Conservation (phyloP, 2,797 vertebrate genomes). For the Chiloscyllium punctatum region DNA sequence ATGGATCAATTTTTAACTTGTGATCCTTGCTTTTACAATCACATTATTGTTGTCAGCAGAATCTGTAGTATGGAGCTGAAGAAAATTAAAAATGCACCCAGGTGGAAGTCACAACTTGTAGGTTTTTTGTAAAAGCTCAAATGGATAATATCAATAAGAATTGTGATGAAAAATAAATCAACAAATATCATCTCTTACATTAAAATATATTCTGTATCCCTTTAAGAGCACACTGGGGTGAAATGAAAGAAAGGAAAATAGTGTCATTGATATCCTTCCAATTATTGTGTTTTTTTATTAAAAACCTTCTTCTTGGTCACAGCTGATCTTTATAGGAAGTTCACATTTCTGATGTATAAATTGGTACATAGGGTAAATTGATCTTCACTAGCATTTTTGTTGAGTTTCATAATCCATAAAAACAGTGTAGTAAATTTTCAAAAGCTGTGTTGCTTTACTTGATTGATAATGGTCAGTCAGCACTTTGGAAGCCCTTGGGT, state of each 20-base stretch:
- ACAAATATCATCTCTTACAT: not conserved
- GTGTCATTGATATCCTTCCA: not conserved
- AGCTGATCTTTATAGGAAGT: not conserved
- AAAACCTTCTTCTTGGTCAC: not conserved
- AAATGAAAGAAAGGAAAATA: not conserved
- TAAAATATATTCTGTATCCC: not conserved
- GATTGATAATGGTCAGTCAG: slow-evolving; percentile 15
- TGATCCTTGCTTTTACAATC: slow-evolving; percentile 18
- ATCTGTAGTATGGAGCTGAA: not conserved
- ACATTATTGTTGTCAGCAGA: not conserved
- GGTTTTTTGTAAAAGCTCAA: not conserved
- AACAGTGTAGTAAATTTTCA: not conserved
- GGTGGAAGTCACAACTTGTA: slow-evolving; percentile 10
- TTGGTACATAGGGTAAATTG: slow-evolving; percentile 5
- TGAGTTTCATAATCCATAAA: not conserved
- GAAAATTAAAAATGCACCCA: slow-evolving; percentile 28
- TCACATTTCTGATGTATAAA: not conserved
- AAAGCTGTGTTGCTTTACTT: not conserved
- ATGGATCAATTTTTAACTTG: slow-evolving; percentile 18
- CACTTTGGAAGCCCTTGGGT: not conserved
- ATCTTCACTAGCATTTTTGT: slow-evolving; percentile 19
- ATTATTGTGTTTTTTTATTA: not conserved
- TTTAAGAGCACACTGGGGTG: not conserved
- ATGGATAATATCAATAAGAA: slow-evolving; percentile 3
- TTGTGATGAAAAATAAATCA: not conserved